A percentile compares a stretch with the other conserved stretches of the same genome.
Conservation (phyloP, 2,797 vertebrate species). For the Phrynocephalus forsythii region DNA sequence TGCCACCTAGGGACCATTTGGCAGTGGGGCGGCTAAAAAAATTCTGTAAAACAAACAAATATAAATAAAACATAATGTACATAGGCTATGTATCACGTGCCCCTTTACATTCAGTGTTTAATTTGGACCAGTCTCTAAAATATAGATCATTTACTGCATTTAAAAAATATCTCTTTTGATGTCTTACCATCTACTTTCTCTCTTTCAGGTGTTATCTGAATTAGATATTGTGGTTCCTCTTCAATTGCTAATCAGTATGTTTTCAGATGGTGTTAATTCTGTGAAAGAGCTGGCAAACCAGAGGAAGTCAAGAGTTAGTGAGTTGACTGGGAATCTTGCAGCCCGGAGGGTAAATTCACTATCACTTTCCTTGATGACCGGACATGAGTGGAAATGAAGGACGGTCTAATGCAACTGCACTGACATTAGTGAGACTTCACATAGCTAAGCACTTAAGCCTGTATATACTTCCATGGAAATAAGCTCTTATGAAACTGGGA, state of each 20-base stretch:
- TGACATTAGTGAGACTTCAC: not conserved
- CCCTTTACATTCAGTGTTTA: not conserved
- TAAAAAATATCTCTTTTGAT: not conserved
- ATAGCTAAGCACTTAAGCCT: not conserved
- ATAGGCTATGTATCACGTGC: not conserved
- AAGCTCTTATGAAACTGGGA: not conserved
- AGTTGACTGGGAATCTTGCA: conserved; percentile 86
- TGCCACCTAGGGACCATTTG: too few relatives aligned
- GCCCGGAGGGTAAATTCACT: conserved; percentile 88
- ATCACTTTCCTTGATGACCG: conserved; percentile 11
- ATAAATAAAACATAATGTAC: not conserved
- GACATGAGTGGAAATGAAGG: not conserved
- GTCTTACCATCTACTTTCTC: not conserved
- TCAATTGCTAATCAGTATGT: conserved; percentile 97
- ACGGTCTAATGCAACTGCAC: not conserved
- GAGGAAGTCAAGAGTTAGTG: conserved; percentile 88
- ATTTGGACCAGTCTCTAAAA: not conserved
- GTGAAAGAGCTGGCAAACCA: conserved; percentile 98
- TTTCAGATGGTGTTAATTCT: conserved; percentile 99
- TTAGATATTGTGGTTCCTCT: conserved; percentile 97
- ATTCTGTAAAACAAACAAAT: too few relatives aligned
- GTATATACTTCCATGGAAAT: not conserved
- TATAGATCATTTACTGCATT: not conserved
- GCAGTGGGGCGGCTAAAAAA: too few relatives aligned
- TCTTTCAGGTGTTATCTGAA: conserved; percentile 91